Conservation (phyloP, 2,888 invertebrate genomes). For the Norana najaformis region DNA sequence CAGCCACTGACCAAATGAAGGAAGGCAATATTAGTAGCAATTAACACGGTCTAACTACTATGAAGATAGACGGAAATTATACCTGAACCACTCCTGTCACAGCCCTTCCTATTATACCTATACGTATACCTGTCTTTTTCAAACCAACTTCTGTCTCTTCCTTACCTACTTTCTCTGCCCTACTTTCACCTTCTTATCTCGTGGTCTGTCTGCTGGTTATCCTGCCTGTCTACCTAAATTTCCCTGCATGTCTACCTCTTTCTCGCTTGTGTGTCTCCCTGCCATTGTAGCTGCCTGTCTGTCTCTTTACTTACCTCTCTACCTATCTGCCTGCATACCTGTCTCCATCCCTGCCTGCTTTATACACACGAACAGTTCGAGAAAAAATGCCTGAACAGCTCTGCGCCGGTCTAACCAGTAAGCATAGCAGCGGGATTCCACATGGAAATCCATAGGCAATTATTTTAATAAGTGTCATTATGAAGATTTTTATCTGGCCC, state of each 20-base stretch:
- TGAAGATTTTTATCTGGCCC: neutral
- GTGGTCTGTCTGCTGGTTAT: no score
- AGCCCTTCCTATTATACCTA: no score
- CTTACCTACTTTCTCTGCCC: no score
- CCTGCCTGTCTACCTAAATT: no score
- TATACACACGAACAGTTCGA: neutral
- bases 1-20: no score
- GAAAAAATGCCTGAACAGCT: neutral
- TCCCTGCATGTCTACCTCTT: neutral
- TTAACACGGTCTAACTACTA: no score
- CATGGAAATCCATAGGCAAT: conserved; percentile 4
- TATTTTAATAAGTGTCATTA: conserved; percentile 7
- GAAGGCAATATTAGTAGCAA: no score
- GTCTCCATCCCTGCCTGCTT: neutral
- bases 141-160: no score
- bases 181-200: no score
- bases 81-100: no score
- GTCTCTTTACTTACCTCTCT: neutral
- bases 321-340: neutral
- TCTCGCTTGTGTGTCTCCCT: neutral
- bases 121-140: no score
- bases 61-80: no score
- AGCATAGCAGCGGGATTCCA: neutral
- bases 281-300: neutral
- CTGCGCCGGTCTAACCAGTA: neutral